phyloP scores from a whole-genome alignment of 2,113 vertebrate species.

The Mus spicilegus region DNA sequence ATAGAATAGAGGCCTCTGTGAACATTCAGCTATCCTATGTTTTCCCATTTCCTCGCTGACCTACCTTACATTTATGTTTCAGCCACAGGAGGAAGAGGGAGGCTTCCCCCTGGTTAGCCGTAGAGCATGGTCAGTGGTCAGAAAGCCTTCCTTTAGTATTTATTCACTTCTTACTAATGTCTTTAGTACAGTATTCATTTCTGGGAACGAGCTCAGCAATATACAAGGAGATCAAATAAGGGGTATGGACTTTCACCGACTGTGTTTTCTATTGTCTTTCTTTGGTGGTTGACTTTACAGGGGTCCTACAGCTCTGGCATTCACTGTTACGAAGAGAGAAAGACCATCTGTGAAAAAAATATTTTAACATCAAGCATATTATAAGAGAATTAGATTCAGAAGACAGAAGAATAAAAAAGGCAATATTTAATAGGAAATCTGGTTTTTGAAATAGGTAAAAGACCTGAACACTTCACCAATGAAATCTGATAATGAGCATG shows the following conservation, averaged over 20 bases:
- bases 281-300: background rate
- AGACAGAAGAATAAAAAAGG: background rate
- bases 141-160: background rate
- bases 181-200: background rate
- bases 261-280: background rate
- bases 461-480: background rate
- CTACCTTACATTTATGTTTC: background rate
- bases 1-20: background rate
- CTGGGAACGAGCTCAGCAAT: background rate
- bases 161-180: background rate
- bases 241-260: background rate
- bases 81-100: background rate
- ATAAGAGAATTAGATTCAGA: constrained; percentile 11
- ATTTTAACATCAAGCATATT: constrained; percentile 25
- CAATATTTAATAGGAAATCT: constrained; percentile 11
- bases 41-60: background rate
- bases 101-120: background rate
- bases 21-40: background rate
- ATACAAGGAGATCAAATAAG: background rate
- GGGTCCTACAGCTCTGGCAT: background rate
- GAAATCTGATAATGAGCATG: background rate
- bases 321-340: constrained; percentile 16
- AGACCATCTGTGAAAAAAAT: background rate
- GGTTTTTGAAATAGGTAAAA: background rate
- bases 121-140: background rate